phyloP scores from a whole-genome alignment of 2,888 invertebrate species.

The Hydrotaea diabolus region DNA sequence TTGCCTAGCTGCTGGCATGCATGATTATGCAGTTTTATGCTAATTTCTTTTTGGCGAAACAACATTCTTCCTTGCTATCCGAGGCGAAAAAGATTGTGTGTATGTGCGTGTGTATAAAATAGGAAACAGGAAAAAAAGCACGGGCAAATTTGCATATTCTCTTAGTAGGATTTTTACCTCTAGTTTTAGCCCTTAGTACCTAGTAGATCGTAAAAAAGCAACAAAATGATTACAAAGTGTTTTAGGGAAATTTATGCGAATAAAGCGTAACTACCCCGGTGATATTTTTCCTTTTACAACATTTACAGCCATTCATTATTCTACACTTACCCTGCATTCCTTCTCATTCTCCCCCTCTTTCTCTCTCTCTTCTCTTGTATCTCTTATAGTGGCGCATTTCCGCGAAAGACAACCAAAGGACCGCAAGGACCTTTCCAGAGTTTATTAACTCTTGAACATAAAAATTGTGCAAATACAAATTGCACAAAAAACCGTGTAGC shows the following conservation, averaged over 20 bases:
- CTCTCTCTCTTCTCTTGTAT: not conserved
- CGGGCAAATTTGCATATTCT: slow-evolving; percentile 14
- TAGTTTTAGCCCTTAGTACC: not conserved
- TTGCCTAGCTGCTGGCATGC: slow-evolving; percentile 5
- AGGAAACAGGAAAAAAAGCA: not conserved
- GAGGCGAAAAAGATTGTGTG: too few species aligned
- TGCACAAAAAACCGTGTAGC: not conserved
- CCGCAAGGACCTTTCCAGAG: not conserved
- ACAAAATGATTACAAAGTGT: slow-evolving; percentile 30
- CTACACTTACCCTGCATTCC: too few species aligned
- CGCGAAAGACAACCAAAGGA: not conserved
- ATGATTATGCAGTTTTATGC: slow-evolving; percentile 42
- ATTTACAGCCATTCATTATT: not conserved
- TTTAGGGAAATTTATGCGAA: slow-evolving; percentile 13
- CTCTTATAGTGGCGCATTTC: slow-evolving; percentile 36
- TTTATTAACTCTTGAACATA: slow-evolving; percentile 29
- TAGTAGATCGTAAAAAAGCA: slow-evolving; percentile 4
- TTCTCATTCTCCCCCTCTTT: not conserved
- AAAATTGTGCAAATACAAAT: slow-evolving; percentile 26
- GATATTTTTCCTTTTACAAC: not conserved
- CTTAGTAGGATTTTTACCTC: not conserved
- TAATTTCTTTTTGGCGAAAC: slow-evolving; percentile 13
- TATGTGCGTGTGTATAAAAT: too few species aligned
- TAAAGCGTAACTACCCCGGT: not conserved
- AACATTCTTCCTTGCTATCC: not conserved